Percentiles rank a stretch among this genome's conserved stretches.
phyloP scores from a whole-genome alignment of 2,888 invertebrate genomes.

The Drosophila mercatorum region DNA sequence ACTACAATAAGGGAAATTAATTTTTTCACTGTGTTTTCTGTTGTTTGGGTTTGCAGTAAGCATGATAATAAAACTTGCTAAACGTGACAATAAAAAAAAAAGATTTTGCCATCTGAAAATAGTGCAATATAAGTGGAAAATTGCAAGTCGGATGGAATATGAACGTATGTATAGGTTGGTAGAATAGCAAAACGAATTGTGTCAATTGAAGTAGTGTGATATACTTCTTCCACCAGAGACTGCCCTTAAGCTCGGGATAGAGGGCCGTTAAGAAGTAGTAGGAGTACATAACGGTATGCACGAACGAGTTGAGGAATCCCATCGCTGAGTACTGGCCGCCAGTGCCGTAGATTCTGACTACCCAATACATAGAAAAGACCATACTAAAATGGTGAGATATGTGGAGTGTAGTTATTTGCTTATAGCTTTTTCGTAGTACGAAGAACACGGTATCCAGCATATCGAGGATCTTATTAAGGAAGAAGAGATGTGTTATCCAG shows the following conservation, averaged over 20 bases:
- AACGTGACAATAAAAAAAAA: constrained; percentile 69
- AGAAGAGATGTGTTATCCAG: constrained; percentile 50
- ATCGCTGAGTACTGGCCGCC: constrained; percentile 84
- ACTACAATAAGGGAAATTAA: too few relatives aligned
- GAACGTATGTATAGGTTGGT: too few relatives aligned
- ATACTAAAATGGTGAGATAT: constrained; percentile 92
- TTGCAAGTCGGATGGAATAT: too few relatives aligned
- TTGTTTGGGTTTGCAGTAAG: constrained; percentile 33
- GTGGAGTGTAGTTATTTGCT: constrained; percentile 94
- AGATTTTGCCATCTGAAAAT: too few relatives aligned
- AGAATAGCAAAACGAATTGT: constrained; percentile 85
- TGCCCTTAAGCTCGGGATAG: constrained; percentile 84
- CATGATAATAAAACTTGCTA: constrained; percentile 86
- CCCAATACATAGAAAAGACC: constrained; percentile 87
- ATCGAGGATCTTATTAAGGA: constrained; percentile 88
- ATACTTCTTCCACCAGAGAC: constrained; percentile 86
- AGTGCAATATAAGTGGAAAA: too few relatives aligned
- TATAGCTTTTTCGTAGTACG: constrained; percentile 93
- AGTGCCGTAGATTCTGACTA: constrained; percentile 90
- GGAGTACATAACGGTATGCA: constrained; percentile 85
- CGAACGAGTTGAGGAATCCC: constrained; percentile 85
- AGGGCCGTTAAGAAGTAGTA: constrained; percentile 85
- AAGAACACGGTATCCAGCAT: constrained; percentile 93
- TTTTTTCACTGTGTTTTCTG: constrained; percentile 5
- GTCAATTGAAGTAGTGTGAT: constrained; percentile 85